Evolutionary conservation across 2,113 vertebrate genomes (phyloP).

Genomic region (Phyllopteryx taeniolatus): DNA sequence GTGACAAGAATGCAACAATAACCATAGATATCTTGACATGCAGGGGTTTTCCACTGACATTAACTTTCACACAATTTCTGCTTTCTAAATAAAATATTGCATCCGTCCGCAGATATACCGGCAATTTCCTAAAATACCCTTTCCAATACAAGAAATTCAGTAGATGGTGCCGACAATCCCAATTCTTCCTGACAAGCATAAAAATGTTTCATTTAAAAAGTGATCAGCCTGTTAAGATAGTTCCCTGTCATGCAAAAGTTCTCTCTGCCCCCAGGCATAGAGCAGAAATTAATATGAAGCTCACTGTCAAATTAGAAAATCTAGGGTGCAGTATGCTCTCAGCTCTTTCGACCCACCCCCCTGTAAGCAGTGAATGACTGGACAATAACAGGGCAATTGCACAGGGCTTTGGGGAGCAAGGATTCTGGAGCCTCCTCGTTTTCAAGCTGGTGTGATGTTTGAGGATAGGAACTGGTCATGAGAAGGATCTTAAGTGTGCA

Average conservation of each 20-base stretch:
- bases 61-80: background rate
- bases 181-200: conserved; percentile 16
- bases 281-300: conserved; percentile 37
- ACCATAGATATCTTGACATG: background rate
- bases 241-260: conserved; percentile 3
- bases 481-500: conserved; percentile 18
- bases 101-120: background rate
- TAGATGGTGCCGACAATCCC: background rate
- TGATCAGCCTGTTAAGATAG: conserved; percentile 10
- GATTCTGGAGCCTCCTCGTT: conserved; percentile 37
- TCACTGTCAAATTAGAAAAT: conserved; percentile 47
- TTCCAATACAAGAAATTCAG: background rate
- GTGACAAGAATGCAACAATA: background rate
- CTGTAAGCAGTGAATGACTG: conserved; percentile 66
- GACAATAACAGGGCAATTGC: conserved; percentile 80
- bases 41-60: background rate
- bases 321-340: conserved; percentile 33
- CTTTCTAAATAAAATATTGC: conserved; percentile 7
- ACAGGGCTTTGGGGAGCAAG: conserved; percentile 73
- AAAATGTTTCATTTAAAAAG: conserved; percentile 31
- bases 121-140: background rate
- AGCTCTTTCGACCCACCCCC: conserved; percentile 29
- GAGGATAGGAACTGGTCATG: conserved; percentile 27
- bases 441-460: conserved; percentile 34
- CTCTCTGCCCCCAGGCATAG: conserved; percentile 6